Evolutionary conservation across 1,140 invertebrate species (phyloP).

Genomic region (Babylonia areolata): DNA sequence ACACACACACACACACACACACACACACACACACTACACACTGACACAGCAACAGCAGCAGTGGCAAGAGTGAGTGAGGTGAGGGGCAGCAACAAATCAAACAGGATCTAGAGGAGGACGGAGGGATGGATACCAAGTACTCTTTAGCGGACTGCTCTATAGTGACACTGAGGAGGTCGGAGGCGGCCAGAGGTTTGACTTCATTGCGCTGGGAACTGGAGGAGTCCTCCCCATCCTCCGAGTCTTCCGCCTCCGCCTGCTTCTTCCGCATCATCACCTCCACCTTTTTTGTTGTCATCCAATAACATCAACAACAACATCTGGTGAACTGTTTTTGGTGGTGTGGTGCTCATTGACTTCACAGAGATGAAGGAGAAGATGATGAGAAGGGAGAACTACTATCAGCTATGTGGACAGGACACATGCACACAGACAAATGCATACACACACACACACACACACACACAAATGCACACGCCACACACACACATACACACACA

Average conservation of each 20-base stretch:
- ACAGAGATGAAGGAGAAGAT: no score
- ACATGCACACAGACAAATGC: no score
- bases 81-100: no score
- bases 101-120: not conserved
- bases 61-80: no score
- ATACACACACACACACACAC: not conserved
- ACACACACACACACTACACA: no score
- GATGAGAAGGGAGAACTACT: no score
- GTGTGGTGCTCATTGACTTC: no score
- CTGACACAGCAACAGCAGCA: no score
- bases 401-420: not conserved
- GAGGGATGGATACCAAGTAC: constrained; percentile 16
- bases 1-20: no score
- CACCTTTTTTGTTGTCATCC: constrained; percentile 32
- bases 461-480: not conserved
- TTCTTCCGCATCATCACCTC: constrained; percentile 36
- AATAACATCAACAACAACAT: no score
- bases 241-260: constrained; percentile 34
- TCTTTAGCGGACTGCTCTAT: constrained; percentile 34
- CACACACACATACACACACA: not conserved
- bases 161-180: constrained; percentile 27
- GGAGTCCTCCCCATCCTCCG: constrained; percentile 17
- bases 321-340: no score
- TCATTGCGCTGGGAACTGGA: not conserved
- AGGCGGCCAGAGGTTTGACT: not conserved